phyloP scores from a whole-genome alignment of 2,888 invertebrate species.

The Schizaphis graminum region DNA sequence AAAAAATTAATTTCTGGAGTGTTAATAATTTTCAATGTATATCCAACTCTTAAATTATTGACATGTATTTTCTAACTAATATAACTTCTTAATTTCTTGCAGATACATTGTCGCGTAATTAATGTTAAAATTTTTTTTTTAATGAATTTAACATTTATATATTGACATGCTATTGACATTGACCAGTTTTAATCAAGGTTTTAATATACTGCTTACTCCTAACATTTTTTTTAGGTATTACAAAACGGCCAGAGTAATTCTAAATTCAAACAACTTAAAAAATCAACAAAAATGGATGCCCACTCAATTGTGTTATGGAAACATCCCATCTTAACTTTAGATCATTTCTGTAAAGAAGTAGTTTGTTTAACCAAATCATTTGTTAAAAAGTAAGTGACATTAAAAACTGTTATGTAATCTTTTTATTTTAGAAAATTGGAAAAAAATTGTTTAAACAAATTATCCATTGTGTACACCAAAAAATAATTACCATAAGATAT shows the following conservation, averaged over 20 bases:
- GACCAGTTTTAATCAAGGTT: background rate
- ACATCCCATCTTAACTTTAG: conserved; percentile 82
- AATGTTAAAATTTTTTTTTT: background rate
- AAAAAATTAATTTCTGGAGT: background rate
- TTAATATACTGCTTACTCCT: conserved; percentile 46
- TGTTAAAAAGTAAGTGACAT: conserved; percentile 65
- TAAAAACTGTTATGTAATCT: background rate
- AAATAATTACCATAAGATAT: background rate
- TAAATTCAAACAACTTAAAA: conserved; percentile 65
- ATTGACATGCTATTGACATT: background rate
- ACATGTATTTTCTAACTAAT: background rate
- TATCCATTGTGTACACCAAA: background rate
- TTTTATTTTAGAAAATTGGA: background rate
- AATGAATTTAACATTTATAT: conserved; percentile 29
- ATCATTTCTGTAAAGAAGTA: conserved; percentile 83
- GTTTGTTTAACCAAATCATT: conserved; percentile 63
- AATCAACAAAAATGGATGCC: conserved; percentile 60
- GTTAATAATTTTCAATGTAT: background rate
- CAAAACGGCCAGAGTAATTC: conserved; percentile 61
- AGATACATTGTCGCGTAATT: background rate
- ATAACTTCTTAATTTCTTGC: background rate
- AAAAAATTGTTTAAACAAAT: background rate
- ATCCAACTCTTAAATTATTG: background rate
- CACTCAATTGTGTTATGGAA: conserved; percentile 81
- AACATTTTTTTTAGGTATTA: conserved; percentile 55